Conservation (phyloP, 1,140 invertebrate species). For the Wasmannia auropunctata region DNA sequence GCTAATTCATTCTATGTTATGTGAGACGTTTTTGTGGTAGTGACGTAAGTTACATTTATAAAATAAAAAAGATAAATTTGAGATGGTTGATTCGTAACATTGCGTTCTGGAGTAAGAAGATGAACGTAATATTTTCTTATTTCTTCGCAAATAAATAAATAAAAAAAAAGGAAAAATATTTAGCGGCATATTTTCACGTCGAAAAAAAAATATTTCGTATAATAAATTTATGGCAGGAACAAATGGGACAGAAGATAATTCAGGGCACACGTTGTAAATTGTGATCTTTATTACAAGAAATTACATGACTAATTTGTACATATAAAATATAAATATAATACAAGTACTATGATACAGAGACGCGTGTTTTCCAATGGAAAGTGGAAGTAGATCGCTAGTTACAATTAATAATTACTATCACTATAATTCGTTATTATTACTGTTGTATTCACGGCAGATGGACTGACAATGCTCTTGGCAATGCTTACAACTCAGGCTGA, state of each 20-base stretch:
- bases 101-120: neutral
- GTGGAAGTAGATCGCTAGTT: slow-evolving; percentile 70
- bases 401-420: slow-evolving; percentile 63
- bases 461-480: slow-evolving; percentile 73
- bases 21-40: slow-evolving; percentile 26
- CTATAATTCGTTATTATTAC: slow-evolving; percentile 64
- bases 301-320: slow-evolving; percentile 85
- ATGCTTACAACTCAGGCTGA: slow-evolving; percentile 58
- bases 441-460: slow-evolving; percentile 75
- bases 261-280: slow-evolving; percentile 80
- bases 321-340: slow-evolving; percentile 86
- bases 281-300: slow-evolving; percentile 85
- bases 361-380: slow-evolving; percentile 71
- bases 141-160: neutral
- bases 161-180: neutral
- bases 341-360: slow-evolving; percentile 84
- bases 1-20: slow-evolving; percentile 21
- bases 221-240: neutral
- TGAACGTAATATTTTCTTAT: neutral
- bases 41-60: neutral
- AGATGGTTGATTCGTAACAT: neutral
- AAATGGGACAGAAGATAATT: neutral
- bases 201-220: neutral
- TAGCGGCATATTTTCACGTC: neutral
- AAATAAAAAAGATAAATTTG: slow-evolving; percentile 10